Conservation (phyloP, 2,797 vertebrate species). For the Crypturellus tataupa region DNA sequence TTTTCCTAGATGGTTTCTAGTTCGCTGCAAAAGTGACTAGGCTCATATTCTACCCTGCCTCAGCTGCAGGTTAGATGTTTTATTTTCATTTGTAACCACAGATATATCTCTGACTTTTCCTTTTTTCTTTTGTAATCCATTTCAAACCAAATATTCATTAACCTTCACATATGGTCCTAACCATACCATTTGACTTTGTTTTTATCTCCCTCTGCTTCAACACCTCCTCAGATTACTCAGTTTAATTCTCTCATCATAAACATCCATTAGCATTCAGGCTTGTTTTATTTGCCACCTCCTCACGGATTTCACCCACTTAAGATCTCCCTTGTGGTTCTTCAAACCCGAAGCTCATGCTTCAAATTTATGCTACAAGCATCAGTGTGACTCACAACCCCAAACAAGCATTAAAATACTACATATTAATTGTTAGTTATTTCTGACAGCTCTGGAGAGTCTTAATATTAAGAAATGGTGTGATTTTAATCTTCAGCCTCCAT, state of each 20-base stretch:
- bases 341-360: background rate
- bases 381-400: conserved; percentile 55
- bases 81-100: background rate
- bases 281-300: conserved; percentile 66
- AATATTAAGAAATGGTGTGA: conserved; percentile 52
- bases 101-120: background rate
- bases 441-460: conserved; percentile 72
- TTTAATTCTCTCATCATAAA: conserved; percentile 51
- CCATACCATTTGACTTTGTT: conserved; percentile 47
- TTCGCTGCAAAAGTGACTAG: background rate
- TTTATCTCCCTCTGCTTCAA: conserved; percentile 54
- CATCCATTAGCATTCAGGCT: conserved; percentile 39
- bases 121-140: background rate
- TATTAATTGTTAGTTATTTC: conserved; percentile 75
- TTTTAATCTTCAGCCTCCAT: conserved; percentile 64
- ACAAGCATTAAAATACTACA: conserved; percentile 36
- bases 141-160: conserved; percentile 44
- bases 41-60: background rate
- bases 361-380: conserved; percentile 17
- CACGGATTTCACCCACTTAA: conserved; percentile 53
- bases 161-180: conserved; percentile 25
- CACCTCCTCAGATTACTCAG: conserved; percentile 69
- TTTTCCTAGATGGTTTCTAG: background rate
- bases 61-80: background rate
- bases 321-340: conserved; percentile 39